phyloP scores from a whole-genome alignment of 2,888 invertebrate species.

The Carabus problematicus region DNA sequence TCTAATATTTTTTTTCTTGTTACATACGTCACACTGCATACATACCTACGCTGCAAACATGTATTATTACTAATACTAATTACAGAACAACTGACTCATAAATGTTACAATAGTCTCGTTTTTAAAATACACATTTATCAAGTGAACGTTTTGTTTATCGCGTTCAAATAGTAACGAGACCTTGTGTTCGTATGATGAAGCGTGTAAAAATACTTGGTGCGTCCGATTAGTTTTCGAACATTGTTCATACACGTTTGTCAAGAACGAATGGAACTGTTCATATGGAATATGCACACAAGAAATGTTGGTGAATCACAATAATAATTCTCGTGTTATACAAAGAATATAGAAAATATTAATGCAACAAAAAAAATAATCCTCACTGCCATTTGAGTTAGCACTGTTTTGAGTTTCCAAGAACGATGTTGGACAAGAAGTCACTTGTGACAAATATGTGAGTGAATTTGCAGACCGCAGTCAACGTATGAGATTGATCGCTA shows the following conservation, averaged over 20 bases:
- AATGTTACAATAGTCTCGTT: too few species aligned
- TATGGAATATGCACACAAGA: too few species aligned
- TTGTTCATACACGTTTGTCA: not conserved
- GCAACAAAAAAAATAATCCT: conserved; percentile 11
- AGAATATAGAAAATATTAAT: conserved; percentile 3
- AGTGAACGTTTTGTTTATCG: too few species aligned
- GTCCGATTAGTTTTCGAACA: not conserved
- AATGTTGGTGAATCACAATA: conserved; percentile 10
- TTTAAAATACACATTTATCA: too few species aligned
- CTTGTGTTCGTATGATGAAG: too few species aligned
- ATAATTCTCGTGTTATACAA: conserved; percentile 13
- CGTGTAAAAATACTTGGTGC: too few species aligned
- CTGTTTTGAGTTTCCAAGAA: too few species aligned
- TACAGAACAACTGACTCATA: too few species aligned
- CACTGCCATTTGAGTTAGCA: conserved; percentile 9
- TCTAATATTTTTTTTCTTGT: not conserved
- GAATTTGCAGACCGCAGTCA: conserved; percentile 20
- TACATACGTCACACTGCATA: not conserved
- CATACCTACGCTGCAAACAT: too few species aligned
- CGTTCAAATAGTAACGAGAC: too few species aligned
- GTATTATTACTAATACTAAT: too few species aligned
- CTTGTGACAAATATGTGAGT: not conserved
- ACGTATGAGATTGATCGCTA: conserved; percentile 27
- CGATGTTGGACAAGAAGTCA: not conserved
- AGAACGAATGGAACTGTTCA: too few species aligned